Base-by-base conservation (phyloP, 2,113 vertebrate genomes). In the Dipodomys merriami region DNA sequence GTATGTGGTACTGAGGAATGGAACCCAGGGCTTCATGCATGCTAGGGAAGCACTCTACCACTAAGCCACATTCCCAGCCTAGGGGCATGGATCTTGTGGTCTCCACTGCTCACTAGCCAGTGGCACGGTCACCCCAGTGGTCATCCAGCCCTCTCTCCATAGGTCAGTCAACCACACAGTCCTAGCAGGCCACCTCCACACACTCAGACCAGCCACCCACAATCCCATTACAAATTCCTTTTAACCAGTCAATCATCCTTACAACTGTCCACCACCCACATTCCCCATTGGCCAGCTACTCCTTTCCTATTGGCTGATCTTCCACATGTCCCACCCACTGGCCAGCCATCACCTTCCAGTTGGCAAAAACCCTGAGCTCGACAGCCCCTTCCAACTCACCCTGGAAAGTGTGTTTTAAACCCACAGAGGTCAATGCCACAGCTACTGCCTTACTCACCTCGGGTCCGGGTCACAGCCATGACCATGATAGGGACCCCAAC, bases 401-500 rank as follows among this genome's bases (percentile, higher is more conserved):
- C 94, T 46, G 12, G 9, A 62, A 82, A 68, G 62, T 6, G 60
- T 20, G 29, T 18, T 57, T 6, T 22, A 68, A 57, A 29, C 71
- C 60, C 88, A 27, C 80, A 60, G 77, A 62, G 35, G 35, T n/a
- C 86, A 44, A 1, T 8, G 6, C 12, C 53, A 57, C 10, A 2
- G 12, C 65, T 49, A 10, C 46, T 18, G 19, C 20, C 53, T 71
- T 76, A 96, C 98, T 98, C 97, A 98, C 99, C 99, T 98, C 98
- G 98, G 22, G 97, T 97, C 93, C 96, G 99, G 92, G 99, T 99
- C 94, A 99, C 98, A 0, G 99, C 99, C 98, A 99, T 99, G 94
- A 98, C 92, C 99, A 99, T 99, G 95, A 99, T 99, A 35, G 99
- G 99, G 29, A 99, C 98, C 9, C 99, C 99, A 0, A 99, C 97